Percentiles rank a stretch among this genome's conserved stretches.
phyloP scores from a whole-genome alignment of 2,888 invertebrate species.

The Caenorhabditis zanzibari region DNA sequence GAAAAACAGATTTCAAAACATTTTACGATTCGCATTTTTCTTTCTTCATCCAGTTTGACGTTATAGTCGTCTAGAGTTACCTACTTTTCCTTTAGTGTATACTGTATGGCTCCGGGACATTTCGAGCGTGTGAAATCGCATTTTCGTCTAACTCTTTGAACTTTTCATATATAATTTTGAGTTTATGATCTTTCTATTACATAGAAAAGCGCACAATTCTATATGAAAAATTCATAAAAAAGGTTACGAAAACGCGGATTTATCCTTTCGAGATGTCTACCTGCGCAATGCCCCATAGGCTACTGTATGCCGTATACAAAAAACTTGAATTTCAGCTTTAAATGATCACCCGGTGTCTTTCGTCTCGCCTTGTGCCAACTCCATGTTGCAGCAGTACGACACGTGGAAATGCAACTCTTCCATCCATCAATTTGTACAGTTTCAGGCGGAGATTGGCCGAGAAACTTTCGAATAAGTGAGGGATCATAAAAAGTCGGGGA shows the following conservation, averaged over 20 bases:
- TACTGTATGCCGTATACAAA: too few relatives aligned
- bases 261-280: too few relatives aligned
- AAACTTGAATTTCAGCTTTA: neutral
- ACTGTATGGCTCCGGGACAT: too few relatives aligned
- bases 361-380: slow-evolving; percentile 13
- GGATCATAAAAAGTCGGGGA: too few relatives aligned
- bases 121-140: too few relatives aligned
- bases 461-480: slow-evolving; percentile 72
- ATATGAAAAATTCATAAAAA: too few relatives aligned
- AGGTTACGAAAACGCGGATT: too few relatives aligned
- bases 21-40: neutral
- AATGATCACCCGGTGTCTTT: slow-evolving; percentile 62
- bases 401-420: slow-evolving; percentile 60
- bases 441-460: slow-evolving; percentile 75
- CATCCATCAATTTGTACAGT: slow-evolving; percentile 73
- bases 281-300: too few relatives aligned
- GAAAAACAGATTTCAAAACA: neutral
- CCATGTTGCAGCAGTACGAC: slow-evolving; percentile 25
- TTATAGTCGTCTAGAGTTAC: neutral
- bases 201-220: too few relatives aligned
- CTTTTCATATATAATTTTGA: too few relatives aligned
- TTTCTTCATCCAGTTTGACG: neutral
- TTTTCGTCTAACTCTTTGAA: too few relatives aligned
- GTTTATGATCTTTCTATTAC: too few relatives aligned
- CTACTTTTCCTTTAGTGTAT: neutral